These are phyloP conservation scores for Sesia apiformis DNA, from an alignment of 2,888 invertebrate genomes.

Conservation along the genomic window DNA sequence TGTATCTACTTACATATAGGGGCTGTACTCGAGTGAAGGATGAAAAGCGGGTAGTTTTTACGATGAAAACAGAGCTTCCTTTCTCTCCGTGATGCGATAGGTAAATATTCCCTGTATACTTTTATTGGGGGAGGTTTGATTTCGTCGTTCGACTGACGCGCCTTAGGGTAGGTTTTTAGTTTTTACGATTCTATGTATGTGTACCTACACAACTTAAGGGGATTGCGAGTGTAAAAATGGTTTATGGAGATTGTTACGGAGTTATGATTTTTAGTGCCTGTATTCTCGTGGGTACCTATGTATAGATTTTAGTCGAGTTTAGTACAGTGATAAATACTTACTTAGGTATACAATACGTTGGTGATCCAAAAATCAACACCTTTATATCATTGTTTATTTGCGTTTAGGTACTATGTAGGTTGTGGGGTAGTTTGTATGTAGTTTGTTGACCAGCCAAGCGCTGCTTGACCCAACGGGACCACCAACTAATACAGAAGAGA, in stretches of 20 bases:
- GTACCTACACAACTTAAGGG: background rate
- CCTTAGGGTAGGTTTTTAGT: constrained; percentile 8
- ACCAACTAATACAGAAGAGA: too few species aligned
- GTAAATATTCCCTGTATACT: constrained; percentile 29
- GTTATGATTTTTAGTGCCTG: background rate
- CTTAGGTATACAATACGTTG: too few species aligned
- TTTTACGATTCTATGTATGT: constrained; percentile 2
- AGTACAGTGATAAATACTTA: background rate
- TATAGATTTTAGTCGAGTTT: too few species aligned
- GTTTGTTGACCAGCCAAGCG: too few species aligned
- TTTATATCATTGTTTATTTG: too few species aligned
- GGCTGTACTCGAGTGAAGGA: constrained; percentile 25
- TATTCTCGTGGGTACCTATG: too few species aligned
- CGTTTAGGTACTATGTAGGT: too few species aligned
- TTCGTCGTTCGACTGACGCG: constrained; percentile 4
- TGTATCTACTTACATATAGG: background rate
- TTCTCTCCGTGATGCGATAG: constrained; percentile 37
- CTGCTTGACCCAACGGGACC: too few species aligned
- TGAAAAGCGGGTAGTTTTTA: constrained; percentile 52
- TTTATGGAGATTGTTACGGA: background rate
- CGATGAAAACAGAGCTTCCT: constrained; percentile 47
- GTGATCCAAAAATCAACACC: too few species aligned
- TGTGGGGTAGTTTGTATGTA: too few species aligned
- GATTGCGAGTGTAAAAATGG: background rate
- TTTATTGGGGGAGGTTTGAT: constrained; percentile 17